Base-by-base conservation (phyloP, 1,140 invertebrate species). In the Maconellicoccus hirsutus region DNA sequence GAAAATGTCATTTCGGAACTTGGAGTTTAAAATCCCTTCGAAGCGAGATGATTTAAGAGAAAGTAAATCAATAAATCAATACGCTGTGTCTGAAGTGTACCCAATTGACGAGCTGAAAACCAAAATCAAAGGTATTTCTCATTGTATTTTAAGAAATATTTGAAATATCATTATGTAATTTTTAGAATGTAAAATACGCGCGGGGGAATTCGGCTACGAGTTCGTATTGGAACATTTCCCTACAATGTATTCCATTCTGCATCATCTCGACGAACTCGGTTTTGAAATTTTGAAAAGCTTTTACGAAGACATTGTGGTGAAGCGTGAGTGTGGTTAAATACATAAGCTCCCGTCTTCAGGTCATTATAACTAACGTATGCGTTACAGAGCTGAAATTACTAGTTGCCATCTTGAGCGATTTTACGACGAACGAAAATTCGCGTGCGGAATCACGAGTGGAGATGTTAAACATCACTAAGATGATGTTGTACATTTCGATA, bases 391-490 rank as follows among this genome's bases (percentile, higher is more conserved):
- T 16, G 2, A 25, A 23, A 3, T 12, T 22, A 10, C 10, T 66
- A 16, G 3, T 6, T 16, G 25, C 22, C 19, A 23, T 4, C 4
- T 23, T 66, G 6, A 66, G 61, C 16, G 8, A 3, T 12, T 6
- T 66, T 16, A 4, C 25, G 21, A 22, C 8, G 10, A 22, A 66
- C 4, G 61, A 66, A 22, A 22, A 66, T 23, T 6, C 25, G 21
- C 3, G 25, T 66, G 1, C 61, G 10, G 61, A 66, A 10, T 23
- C 25, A 25, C 19, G 61, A 16, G 3, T 23, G 1, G 25, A 66
- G 25, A 25, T 66, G 61, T 66, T 66, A 22, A 66, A 66, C 25
- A 66, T 66, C 10, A 26, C 61, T 25, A 66, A 66, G 25, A 66
- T 66, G 61, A 23, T 66, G 25, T 25, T 66, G 10, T 66, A 66